Evolutionary conservation across 2,113 vertebrate genomes (phyloP), one percentile per base, ranked within the genome.

Genomic region (Dipodomys stephensi): DNA sequence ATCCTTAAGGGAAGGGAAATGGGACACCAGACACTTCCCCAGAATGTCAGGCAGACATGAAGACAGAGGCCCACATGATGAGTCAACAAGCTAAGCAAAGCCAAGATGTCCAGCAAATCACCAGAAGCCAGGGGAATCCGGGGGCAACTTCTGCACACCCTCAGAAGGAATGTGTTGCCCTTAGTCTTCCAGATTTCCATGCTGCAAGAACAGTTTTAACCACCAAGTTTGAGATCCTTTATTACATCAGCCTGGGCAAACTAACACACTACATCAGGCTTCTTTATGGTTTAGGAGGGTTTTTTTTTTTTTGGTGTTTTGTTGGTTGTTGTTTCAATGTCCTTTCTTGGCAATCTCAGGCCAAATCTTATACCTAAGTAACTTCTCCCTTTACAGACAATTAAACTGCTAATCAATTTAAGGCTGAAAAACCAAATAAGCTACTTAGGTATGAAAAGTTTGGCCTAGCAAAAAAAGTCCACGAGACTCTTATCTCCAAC

Each of bases 401-500:
- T 88, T 93, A 28, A 80, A 39, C 19, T n/a, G 73, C 57, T 79
- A 18, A 53, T 73, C 46, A 74, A n/a, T 22, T 18, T 62, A 71
- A 80, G 18, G 23, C 25, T 68, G 32, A 62, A 39, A 67, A 73
- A 19, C 32, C 10, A n/a, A 53, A 19, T 30, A 65, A 39, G 23
- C n/a, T n/a, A 49, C 72, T 20, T 39, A 18, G 32, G 6, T n/a
- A 23, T 30, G 11, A 27, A 39, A 39, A 39, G 39, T 39, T 39
- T 39, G 39, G 39, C 39, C 39, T 39, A 39, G 39, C 39, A 39
- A 39, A 39, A 39, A 39, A 39, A 39, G 39, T 39, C 39, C 39
- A 39, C 39, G 39, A 39, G 39, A 39, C 39, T 39, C 39, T 39
- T 39, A 39, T 39, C 39, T 39, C 39, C 39, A 39, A 39, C 39